Evolutionary conservation across 2,113 vertebrate genomes (phyloP).

Genomic region (Polypterus bichir): DNA sequence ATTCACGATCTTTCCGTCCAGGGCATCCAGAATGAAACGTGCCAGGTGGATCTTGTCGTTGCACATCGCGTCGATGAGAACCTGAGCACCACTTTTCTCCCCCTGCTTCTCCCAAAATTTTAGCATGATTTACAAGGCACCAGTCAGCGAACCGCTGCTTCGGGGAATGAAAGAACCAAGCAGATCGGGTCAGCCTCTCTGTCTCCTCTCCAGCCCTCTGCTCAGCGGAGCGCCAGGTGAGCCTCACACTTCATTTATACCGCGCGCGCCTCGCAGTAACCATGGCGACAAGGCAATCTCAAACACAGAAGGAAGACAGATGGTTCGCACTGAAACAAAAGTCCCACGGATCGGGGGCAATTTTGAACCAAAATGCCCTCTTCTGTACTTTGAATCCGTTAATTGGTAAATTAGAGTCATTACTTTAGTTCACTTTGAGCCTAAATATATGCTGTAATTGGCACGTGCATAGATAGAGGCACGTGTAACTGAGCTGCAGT

Average conservation of each 20-base stretch:
- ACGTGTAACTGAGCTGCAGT: too few species aligned
- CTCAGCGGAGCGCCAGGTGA: slow-evolving; percentile 12
- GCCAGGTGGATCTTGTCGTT: slow-evolving; percentile 48
- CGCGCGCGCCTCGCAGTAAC: slow-evolving; percentile 27
- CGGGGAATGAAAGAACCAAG: not conserved
- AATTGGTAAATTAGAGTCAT: too few species aligned
- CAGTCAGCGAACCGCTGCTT: too few species aligned
- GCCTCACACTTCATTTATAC: slow-evolving; percentile 28
- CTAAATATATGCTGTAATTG: too few species aligned
- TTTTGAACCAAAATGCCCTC: too few species aligned
- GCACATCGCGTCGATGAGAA: slow-evolving; percentile 49
- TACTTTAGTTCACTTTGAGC: too few species aligned
- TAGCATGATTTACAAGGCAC: slow-evolving; percentile 22
- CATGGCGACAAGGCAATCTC: slow-evolving; percentile 26
- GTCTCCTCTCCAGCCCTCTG: slow-evolving; percentile 2
- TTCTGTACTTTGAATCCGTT: too few species aligned
- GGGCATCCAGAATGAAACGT: slow-evolving; percentile 45
- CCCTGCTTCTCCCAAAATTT: slow-evolving; percentile 24
- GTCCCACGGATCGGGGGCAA: too few species aligned
- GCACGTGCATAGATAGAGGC: too few species aligned
- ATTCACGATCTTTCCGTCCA: slow-evolving; percentile 47
- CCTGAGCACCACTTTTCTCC: slow-evolving; percentile 28
- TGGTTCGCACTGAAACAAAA: too few species aligned
- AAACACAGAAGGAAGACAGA: too few species aligned
- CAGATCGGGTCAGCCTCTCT: slow-evolving; percentile 10